Percentiles rank a stretch among this genome's conserved stretches.
Conservation (phyloP, 2,888 invertebrate species). For the Orchesella flavescens region DNA sequence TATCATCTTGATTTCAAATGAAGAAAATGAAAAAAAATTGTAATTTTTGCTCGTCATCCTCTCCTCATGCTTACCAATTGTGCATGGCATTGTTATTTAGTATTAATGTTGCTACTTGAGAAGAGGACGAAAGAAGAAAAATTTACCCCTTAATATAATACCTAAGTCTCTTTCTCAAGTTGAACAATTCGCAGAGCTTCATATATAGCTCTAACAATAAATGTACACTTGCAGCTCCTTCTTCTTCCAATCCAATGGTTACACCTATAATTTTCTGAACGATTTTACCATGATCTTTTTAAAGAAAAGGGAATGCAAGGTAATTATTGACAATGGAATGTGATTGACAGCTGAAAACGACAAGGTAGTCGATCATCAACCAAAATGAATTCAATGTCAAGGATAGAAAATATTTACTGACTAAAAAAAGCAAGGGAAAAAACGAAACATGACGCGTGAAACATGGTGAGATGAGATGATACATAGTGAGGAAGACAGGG, state of each 20-base stretch:
- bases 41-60: conserved; percentile 64
- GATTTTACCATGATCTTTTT: conserved; percentile 57
- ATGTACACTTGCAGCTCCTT: no score
- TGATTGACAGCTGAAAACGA: conserved; percentile 65
- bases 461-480: conserved; percentile 5
- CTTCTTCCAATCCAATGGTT: conserved; percentile 7
- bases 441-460: conserved; percentile 16
- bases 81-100: conserved; percentile 22
- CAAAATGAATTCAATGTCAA: conserved; percentile 25
- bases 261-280: conserved; percentile 49
- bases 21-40: conserved; percentile 37
- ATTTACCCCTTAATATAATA: background rate
- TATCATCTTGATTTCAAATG: conserved; percentile 52
- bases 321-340: conserved; percentile 66
- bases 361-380: conserved; percentile 48
- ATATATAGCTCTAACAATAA: no score
- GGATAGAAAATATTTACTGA: conserved; percentile 20
- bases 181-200: no score
- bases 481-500: background rate
- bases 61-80: conserved; percentile 29
- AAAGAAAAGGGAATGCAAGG: conserved; percentile 44
- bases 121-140: background rate
- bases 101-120: conserved; percentile 28
- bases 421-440: conserved; percentile 5
- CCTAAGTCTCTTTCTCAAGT: no score